Percentiles rank a stretch among this genome's conserved stretches.
These are phyloP conservation scores for Halcyon smyrnensis DNA, from an alignment of 2,797 vertebrate species.

Conservation along the genomic window DNA sequence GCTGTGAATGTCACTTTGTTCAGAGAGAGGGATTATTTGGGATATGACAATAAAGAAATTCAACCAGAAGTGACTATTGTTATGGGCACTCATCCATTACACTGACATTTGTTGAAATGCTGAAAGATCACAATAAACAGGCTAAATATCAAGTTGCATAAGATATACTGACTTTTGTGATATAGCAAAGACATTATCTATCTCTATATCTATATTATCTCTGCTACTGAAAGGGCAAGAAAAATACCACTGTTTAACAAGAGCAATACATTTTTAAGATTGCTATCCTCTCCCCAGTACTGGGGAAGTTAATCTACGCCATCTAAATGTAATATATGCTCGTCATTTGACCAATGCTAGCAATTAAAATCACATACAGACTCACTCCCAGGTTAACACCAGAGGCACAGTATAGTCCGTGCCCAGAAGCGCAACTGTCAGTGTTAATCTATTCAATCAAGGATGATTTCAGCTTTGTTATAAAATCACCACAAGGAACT, in stretches of 20 bases:
- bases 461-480: background rate
- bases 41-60: constrained; percentile 16
- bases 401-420: background rate
- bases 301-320: background rate
- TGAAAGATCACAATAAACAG: constrained; percentile 14
- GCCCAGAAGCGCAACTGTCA: background rate
- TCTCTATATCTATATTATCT: background rate
- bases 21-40: background rate
- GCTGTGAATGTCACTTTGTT: background rate
- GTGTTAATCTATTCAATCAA: background rate
- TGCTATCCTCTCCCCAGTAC: background rate
- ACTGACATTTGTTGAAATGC: constrained; percentile 7
- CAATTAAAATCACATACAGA: background rate
- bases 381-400: background rate
- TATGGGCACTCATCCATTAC: constrained; percentile 7
- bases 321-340: background rate
- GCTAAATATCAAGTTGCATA: background rate
- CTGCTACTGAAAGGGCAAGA: background rate
- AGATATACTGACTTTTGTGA: constrained; percentile 3
- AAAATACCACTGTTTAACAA: constrained; percentile 18
- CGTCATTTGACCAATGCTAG: background rate
- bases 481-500: background rate
- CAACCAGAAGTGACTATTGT: background rate
- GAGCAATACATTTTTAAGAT: background rate
- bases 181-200: background rate